A percentile compares a stretch with the other conserved stretches of the same genome.
Evolutionary conservation across 1,140 invertebrate species (phyloP).

Genomic region (Lineus longissimus): DNA sequence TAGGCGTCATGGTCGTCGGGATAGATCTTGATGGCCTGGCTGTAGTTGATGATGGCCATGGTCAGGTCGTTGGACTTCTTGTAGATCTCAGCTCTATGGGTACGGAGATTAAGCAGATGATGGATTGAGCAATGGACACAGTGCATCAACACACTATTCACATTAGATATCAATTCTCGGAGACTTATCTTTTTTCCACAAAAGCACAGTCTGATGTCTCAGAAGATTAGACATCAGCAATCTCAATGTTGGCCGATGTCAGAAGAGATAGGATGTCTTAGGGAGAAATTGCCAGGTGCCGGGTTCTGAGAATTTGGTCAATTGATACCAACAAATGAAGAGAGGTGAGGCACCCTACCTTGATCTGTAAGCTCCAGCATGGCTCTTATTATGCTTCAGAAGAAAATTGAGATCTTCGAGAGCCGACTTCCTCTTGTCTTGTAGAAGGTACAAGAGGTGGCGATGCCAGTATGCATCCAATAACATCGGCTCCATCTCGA

Average conservation of each 20-base stretch:
- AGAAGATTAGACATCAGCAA: no score
- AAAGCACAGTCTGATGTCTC: no score
- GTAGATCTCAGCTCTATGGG: constrained; percentile 45
- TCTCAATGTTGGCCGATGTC: no score
- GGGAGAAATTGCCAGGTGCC: no score
- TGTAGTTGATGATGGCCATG: constrained; percentile 51
- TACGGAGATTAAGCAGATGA: not conserved
- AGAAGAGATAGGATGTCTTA: no score
- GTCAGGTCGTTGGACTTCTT: constrained; percentile 39
- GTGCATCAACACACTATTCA: no score
- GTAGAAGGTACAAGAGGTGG: constrained; percentile 49
- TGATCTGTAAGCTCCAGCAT: constrained; percentile 48
- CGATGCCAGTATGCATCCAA: constrained; percentile 54
- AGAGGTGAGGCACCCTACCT: constrained; percentile 40
- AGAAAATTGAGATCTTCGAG: constrained; percentile 49
- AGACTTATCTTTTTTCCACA: no score
- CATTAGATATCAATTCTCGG: no score
- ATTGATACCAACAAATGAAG: no score
- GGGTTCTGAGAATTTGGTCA: no score
- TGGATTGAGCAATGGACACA: no score
- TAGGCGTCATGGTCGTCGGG: constrained; percentile 50
- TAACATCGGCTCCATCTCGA: constrained; percentile 42
- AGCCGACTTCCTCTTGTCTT: constrained; percentile 44
- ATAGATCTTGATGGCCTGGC: constrained; percentile 48
- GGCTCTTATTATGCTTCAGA: constrained; percentile 45